Conservation (phyloP, 2,113 vertebrate genomes). For the Pedetes capensis region DNA sequence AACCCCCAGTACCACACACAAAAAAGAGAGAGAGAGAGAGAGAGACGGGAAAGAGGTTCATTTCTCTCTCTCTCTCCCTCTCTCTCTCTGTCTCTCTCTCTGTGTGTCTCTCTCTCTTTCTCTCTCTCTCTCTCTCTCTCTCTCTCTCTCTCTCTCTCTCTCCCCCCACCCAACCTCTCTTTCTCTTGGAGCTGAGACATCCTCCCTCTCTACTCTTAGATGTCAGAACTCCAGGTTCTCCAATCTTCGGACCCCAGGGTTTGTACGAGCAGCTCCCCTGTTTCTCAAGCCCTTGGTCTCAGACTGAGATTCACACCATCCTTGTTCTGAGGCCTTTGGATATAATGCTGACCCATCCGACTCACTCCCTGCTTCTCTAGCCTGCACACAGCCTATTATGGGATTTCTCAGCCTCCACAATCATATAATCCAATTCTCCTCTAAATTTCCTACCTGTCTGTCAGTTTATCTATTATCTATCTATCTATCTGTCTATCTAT, state of each 20-base stretch:
- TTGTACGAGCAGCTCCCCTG: not conserved
- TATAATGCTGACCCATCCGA: not conserved
- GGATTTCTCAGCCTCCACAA: not conserved
- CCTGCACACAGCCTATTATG: not conserved
- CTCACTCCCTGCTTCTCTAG: not conserved
- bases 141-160: no score
- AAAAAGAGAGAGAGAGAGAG: no score
- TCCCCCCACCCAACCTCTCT: no score
- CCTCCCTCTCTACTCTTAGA: not conserved
- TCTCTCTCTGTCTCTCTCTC: no score
- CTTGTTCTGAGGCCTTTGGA: not conserved
- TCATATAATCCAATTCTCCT: not conserved
- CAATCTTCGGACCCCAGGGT: not conserved
- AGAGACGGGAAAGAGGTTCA: no score
- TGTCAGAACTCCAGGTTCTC: not conserved
- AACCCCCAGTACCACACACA: no score
- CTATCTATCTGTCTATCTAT: not conserved
- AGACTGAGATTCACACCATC: not conserved
- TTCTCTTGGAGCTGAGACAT: not conserved
- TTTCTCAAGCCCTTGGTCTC: not conserved
- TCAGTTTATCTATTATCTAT: not conserved
- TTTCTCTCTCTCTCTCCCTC: not conserved
- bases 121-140: no score
- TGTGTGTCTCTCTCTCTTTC: no score
- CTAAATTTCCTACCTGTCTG: not conserved